Conservation (phyloP, 2,888 invertebrate species). For the Uloborus plumipes region DNA sequence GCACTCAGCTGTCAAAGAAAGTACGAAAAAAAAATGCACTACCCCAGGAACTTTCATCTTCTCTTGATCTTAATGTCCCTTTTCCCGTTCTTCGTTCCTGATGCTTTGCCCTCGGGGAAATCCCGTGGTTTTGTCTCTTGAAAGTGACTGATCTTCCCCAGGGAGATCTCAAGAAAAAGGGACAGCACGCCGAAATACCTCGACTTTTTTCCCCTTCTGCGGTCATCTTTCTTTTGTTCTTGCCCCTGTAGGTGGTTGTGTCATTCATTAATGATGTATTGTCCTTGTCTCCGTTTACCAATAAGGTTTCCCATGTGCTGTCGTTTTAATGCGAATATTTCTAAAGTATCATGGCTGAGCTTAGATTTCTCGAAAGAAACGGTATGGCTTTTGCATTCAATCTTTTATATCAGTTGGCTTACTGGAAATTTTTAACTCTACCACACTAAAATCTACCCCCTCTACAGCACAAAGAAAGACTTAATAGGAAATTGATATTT, state of each 20-base stretch:
- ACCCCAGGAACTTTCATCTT: conserved; percentile 40
- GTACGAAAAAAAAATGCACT: conserved; percentile 8
- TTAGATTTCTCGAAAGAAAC: too few species aligned
- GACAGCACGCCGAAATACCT: conserved; percentile 32
- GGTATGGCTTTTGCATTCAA: too few species aligned
- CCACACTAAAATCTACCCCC: too few species aligned
- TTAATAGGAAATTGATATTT: too few species aligned
- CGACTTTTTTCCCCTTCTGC: conserved; percentile 36
- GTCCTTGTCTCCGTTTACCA: conserved; percentile 15
- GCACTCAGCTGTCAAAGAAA: conserved; percentile 3
- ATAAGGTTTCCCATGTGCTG: too few species aligned
- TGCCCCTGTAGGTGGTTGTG: conserved; percentile 21
- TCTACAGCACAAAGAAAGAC: too few species aligned
- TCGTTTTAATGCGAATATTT: too few species aligned
- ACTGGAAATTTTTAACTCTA: too few species aligned
- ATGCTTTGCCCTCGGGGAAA: conserved; percentile 34
- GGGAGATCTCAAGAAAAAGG: conserved; percentile 34
- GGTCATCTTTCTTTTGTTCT: conserved; percentile 27
- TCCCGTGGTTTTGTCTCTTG: conserved; percentile 60
- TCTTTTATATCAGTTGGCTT: too few species aligned
- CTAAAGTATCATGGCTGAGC: too few species aligned
- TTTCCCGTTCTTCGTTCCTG: neutral
- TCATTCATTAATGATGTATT: conserved; percentile 44
- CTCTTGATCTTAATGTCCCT: conserved; percentile 23
- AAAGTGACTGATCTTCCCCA: conserved; percentile 54